These are phyloP conservation scores for Corvus moneduloides DNA, from an alignment of 2,113 vertebrate species.

Conservation along the genomic window DNA sequence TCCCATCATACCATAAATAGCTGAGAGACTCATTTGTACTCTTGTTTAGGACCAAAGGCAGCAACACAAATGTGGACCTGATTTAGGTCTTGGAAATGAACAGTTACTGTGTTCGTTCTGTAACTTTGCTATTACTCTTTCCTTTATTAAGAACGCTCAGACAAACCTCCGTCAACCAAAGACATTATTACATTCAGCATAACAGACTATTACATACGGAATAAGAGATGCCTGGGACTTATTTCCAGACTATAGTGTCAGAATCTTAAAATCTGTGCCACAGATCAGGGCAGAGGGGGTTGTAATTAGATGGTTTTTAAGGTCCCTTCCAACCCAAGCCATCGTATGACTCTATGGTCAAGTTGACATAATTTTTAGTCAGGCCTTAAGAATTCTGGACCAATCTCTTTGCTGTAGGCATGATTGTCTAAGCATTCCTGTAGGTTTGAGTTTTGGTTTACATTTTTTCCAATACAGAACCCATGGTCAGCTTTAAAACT, in stretches of 20 bases:
- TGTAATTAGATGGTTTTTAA: neutral
- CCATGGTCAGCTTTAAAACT: neutral
- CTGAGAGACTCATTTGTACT: neutral
- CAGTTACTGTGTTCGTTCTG: neutral
- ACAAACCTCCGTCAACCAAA: neutral
- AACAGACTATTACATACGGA: neutral
- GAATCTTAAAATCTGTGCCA: neutral
- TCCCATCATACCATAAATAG: neutral
- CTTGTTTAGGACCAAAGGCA: neutral
- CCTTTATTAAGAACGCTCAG: neutral
- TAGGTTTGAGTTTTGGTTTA: neutral
- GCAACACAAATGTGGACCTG: neutral
- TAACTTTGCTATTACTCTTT: neutral
- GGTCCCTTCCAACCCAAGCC: neutral
- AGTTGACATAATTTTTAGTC: neutral
- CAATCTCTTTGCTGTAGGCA: neutral
- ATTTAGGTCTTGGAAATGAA: neutral
- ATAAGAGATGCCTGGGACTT: neutral
- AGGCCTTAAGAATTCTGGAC: neutral
- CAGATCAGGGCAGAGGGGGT: neutral
- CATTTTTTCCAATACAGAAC: neutral
- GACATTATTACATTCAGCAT: neutral
- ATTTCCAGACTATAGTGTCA: neutral
- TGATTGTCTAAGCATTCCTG: neutral
- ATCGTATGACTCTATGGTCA: fast-evolving